Evolutionary conservation across 2,797 vertebrate species (phyloP).

Genomic region (Meda fulgida): DNA sequence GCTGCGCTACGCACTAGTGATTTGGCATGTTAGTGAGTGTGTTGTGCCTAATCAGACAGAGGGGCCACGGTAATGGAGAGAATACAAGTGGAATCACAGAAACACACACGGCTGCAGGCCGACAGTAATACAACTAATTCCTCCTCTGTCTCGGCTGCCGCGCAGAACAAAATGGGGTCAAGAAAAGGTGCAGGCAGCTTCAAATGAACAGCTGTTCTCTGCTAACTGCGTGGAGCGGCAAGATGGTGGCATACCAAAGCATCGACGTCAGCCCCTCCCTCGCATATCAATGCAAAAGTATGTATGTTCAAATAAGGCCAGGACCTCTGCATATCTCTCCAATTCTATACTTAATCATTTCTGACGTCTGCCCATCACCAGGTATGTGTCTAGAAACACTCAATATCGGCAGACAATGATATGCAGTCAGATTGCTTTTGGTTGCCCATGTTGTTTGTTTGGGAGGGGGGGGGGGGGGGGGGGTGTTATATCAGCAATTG

Average conservation of each 20-base stretch:
- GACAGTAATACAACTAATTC: constrained; percentile 97
- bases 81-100: constrained; percentile 99
- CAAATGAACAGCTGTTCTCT: constrained; percentile 94
- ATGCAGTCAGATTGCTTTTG: constrained; percentile 73
- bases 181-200: constrained; percentile 86
- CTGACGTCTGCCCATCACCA: constrained; percentile 67
- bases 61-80: constrained; percentile 98
- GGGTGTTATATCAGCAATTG: constrained; percentile 79
- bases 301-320: constrained; percentile 82
- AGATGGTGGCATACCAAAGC: constrained; percentile 69
- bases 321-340: constrained; percentile 79
- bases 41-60: constrained; percentile 96
- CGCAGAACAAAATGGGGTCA: constrained; percentile 93
- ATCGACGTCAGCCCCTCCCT: constrained; percentile 52
- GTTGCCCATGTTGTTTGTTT: constrained; percentile 65
- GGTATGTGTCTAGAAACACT: constrained; percentile 69
- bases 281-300: constrained; percentile 77
- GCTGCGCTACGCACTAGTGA: constrained; percentile 92
- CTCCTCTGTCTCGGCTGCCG: constrained; percentile 89
- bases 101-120: constrained; percentile 86
- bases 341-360: constrained; percentile 69
- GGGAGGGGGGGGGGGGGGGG: constrained; percentile 63
- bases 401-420: constrained; percentile 74
- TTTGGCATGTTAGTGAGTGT: constrained; percentile 99
- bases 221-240: constrained; percentile 79